Conservation (phyloP, 1,140 invertebrate species). For the Sipha flava region DNA sequence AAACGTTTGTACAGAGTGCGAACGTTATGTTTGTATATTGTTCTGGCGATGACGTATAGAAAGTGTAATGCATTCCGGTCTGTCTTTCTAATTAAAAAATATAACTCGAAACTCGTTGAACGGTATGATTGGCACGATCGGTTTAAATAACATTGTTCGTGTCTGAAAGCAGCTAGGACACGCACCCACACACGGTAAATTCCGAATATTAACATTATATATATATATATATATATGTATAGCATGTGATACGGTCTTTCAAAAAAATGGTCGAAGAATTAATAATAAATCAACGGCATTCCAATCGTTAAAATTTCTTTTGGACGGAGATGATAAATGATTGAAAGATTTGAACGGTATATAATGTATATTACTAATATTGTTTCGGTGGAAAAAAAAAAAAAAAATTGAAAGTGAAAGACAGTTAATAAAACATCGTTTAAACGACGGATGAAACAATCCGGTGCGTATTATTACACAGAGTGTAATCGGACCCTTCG, state of each 20-base stretch:
- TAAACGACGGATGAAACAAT: neutral
- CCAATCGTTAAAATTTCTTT: neutral
- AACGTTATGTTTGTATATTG: too few relatives aligned
- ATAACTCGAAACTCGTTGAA: neutral
- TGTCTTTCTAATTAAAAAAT: neutral
- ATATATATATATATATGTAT: too few relatives aligned
- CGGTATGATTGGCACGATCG: neutral
- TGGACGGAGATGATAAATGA: slow-evolving; percentile 9
- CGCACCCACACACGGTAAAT: neutral
- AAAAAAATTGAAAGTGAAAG: slow-evolving; percentile 16
- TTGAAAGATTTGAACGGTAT: neutral
- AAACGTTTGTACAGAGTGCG: neutral
- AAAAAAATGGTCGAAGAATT: neutral
- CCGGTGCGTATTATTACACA: neutral
- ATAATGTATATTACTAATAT: neutral
- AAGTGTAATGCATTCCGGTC: neutral
- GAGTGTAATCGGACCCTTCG: slow-evolving; percentile 11
- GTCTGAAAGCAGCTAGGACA: neutral
- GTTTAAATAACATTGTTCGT: neutral
- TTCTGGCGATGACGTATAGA: neutral
- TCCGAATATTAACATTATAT: neutral
- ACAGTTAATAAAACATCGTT: neutral
- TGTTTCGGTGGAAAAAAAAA: too few relatives aligned
- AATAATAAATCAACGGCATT: slow-evolving; percentile 4
- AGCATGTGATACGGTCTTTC: too few relatives aligned